These are phyloP conservation scores for Melanotaenia boesemani DNA, from an alignment of 2,797 vertebrate genomes.

Conservation along the genomic window DNA sequence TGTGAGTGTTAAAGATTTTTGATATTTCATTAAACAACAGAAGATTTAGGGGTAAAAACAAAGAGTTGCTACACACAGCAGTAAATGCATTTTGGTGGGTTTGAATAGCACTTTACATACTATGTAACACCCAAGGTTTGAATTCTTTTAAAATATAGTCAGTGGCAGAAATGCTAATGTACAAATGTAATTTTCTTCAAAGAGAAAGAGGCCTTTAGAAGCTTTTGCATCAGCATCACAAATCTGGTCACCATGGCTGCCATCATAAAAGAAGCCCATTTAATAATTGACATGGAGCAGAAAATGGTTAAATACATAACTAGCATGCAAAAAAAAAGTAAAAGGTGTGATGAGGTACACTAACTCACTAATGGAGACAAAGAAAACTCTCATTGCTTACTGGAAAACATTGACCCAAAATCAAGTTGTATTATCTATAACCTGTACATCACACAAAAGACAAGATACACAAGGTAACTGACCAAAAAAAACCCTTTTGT, in stretches of 20 bases:
- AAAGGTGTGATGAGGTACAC: slow-evolving; percentile 9
- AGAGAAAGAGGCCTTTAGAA: slow-evolving; percentile 12
- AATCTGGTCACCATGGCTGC: slow-evolving; percentile 40
- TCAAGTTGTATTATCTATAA: not conserved
- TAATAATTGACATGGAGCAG: slow-evolving; percentile 39
- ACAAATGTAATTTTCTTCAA: slow-evolving; percentile 30
- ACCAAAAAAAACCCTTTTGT: slow-evolving; percentile 1
- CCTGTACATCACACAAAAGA: slow-evolving; percentile 10
- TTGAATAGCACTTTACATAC: slow-evolving; percentile 1
- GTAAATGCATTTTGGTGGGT: slow-evolving; percentile 4
- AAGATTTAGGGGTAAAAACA: slow-evolving; percentile 14
- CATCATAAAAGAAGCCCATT: slow-evolving; percentile 45
- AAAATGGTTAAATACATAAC: slow-evolving; percentile 44
- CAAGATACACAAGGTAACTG: not conserved
- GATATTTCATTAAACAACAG: slow-evolving; percentile 27
- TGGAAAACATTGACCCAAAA: slow-evolving; percentile 30
- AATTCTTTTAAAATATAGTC: not conserved
- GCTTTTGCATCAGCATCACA: slow-evolving; percentile 24
- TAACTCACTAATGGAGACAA: slow-evolving; percentile 8
- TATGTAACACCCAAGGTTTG: slow-evolving; percentile 12
- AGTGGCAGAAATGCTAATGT: slow-evolving; percentile 4
- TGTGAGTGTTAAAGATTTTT: slow-evolving; percentile 53
- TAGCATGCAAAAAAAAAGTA: slow-evolving; percentile 33
- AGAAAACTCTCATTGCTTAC: slow-evolving; percentile 13
- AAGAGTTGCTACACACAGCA: slow-evolving; percentile 11